These are phyloP conservation scores for Erinaceus europaeus DNA, from an alignment of 2,113 vertebrate genomes.

Conservation along the genomic window DNA sequence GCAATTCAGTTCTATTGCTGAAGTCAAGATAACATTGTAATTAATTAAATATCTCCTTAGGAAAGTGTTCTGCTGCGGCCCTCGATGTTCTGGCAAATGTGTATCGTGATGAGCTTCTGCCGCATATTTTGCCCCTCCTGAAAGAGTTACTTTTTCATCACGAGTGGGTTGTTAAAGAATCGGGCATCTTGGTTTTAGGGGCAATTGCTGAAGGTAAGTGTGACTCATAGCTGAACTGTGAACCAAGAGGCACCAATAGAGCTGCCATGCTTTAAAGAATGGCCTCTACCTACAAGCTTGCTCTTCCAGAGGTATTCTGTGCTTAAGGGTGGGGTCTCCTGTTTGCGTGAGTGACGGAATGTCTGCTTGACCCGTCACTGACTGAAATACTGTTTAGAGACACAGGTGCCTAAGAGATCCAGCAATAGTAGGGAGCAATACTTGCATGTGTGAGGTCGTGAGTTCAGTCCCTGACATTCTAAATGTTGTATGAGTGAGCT, in stretches of 20 bases:
- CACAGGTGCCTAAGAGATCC: no score
- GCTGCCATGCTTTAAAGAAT: neutral
- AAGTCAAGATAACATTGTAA: slow-evolving; percentile 6
- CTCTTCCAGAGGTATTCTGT: no score
- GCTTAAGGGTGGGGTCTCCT: no score
- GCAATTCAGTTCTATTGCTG: no score
- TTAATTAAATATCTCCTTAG: slow-evolving; percentile 78
- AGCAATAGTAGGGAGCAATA: no score
- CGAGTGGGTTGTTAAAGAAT: slow-evolving; percentile 97
- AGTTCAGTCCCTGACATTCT: no score
- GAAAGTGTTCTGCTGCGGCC: slow-evolving; percentile 97
- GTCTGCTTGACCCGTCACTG: no score
- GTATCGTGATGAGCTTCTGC: slow-evolving; percentile 94
- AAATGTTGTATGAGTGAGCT: no score
- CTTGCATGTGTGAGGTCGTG: no score
- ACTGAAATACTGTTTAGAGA: no score
- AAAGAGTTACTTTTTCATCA: slow-evolving; percentile 97
- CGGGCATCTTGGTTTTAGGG: slow-evolving; percentile 96
- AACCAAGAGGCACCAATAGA: neutral
- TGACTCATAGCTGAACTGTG: neutral
- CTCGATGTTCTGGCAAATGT: slow-evolving; percentile 96
- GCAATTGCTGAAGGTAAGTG: slow-evolving; percentile 95
- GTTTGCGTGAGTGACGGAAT: no score
- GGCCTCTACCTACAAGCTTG: no score
- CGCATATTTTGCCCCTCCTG: slow-evolving; percentile 93